Evolutionary conservation across 1,140 invertebrate species (phyloP).

Genomic region (Arion vulgaris): DNA sequence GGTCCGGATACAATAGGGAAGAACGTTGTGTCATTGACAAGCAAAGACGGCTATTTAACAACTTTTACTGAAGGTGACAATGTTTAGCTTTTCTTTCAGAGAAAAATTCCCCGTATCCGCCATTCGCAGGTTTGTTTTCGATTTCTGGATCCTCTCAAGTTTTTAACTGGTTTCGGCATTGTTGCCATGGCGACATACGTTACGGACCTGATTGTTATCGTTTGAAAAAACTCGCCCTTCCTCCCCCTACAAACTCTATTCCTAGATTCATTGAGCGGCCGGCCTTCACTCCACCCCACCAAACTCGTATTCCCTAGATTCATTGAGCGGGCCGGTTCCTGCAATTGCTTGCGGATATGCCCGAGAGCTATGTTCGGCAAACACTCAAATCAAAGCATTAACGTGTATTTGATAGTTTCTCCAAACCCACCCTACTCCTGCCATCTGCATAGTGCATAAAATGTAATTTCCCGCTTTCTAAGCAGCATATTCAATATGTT

Average conservation of each 20-base stretch:
- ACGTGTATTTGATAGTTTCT: constrained; percentile 11
- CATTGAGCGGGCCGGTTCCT: background rate
- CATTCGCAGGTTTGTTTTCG: background rate
- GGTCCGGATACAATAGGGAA: background rate
- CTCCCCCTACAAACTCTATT: background rate
- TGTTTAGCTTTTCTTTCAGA: background rate
- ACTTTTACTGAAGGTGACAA: background rate
- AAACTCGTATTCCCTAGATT: background rate
- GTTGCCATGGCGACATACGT: background rate
- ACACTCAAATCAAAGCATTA: constrained; percentile 12
- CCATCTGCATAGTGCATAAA: background rate
- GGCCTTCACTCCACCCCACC: too few species aligned
- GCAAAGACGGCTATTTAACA: background rate
- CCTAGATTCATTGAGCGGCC: background rate
- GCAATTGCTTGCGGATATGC: background rate
- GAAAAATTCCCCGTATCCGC: background rate
- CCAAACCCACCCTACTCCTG: background rate
- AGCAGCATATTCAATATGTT: constrained; percentile 18
- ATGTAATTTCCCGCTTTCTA: constrained; percentile 1
- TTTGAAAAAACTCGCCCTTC: background rate
- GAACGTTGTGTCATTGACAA: background rate
- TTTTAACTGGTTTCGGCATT: background rate
- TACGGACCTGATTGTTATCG: background rate
- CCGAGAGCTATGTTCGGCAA: constrained; percentile 1
- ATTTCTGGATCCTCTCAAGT: background rate